phyloP scores from a whole-genome alignment of 1,140 invertebrate species.

The Aphelinus certus region DNA sequence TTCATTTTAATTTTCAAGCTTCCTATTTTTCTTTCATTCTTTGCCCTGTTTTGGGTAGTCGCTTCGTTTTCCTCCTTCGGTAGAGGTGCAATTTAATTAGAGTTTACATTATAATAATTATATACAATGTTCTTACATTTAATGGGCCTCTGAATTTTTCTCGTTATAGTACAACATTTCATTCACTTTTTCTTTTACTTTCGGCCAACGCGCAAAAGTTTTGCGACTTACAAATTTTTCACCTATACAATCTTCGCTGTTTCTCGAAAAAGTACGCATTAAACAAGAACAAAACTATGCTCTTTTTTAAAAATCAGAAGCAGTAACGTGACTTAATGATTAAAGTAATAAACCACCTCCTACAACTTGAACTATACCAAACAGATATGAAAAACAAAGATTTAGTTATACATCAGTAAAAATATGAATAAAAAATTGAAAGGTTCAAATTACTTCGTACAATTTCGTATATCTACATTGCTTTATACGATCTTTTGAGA shows the following conservation, averaged over 20 bases:
- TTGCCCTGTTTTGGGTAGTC: conserved; percentile 30
- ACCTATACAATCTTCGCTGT: conserved; percentile 32
- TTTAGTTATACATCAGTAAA: no score
- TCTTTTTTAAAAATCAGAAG: no score
- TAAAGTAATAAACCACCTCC: no score
- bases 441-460: not conserved
- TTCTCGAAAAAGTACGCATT: conserved; percentile 37
- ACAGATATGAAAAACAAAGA: no score
- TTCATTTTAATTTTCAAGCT: conserved; percentile 37
- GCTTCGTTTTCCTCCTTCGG: conserved; percentile 30
- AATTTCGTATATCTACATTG: conserved; percentile 33
- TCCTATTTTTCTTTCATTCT: not conserved
- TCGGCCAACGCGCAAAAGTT: conserved; percentile 33
- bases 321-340: no score
- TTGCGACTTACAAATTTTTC: conserved; percentile 25
- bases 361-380: no score
- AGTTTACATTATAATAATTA: conserved; percentile 58
- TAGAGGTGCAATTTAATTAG: conserved; percentile 49
- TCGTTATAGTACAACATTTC: conserved; percentile 55
- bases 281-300: not conserved
- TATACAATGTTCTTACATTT: conserved; percentile 61
- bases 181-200: conserved; percentile 27
- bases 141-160: conserved; percentile 49
- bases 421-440: no score
- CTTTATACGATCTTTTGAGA: conserved; percentile 31